phyloP scores from a whole-genome alignment of 2,888 invertebrate species.

The Hydropsyche betteni region DNA sequence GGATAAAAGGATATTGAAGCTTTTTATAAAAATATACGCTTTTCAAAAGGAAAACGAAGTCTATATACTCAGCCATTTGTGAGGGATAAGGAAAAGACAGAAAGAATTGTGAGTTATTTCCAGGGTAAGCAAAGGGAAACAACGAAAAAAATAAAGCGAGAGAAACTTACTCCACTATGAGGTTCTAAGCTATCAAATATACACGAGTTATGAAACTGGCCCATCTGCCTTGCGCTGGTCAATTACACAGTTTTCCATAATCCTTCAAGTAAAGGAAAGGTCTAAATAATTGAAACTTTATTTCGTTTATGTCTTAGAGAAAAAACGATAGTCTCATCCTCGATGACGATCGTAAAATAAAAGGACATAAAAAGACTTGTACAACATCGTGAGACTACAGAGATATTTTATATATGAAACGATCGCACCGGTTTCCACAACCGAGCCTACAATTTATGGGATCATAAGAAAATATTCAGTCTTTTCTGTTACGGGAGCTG shows the following conservation, averaged over 20 bases:
- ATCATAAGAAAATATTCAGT: too few relatives aligned
- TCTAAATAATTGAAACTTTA: too few relatives aligned
- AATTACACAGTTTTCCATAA: not conserved
- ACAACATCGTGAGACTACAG: too few relatives aligned
- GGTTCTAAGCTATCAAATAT: constrained; percentile 8
- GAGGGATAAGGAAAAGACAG: constrained; percentile 20
- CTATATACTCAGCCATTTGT: constrained; percentile 21
- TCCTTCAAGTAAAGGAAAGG: too few relatives aligned
- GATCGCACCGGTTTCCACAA: too few relatives aligned
- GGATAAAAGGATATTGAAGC: constrained; percentile 27
- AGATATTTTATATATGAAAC: too few relatives aligned
- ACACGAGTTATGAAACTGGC: not conserved
- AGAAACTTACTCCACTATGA: constrained; percentile 1
- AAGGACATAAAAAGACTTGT: too few relatives aligned
- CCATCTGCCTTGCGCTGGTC: not conserved
- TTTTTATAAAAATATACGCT: constrained; percentile 25
- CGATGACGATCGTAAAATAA: too few relatives aligned
- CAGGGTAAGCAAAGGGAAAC: constrained; percentile 17
- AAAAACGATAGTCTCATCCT: not conserved
- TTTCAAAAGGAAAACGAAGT: constrained; percentile 19
- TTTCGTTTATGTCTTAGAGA: not conserved
- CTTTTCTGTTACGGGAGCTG: too few relatives aligned
- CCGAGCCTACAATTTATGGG: too few relatives aligned
- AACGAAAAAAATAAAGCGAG: not conserved
- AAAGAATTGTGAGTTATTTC: constrained; percentile 27